Evolutionary conservation across 2,888 invertebrate genomes (phyloP), one percentile per base, ranked within the genome.

Genomic region (Meliscaeva auricollis): DNA sequence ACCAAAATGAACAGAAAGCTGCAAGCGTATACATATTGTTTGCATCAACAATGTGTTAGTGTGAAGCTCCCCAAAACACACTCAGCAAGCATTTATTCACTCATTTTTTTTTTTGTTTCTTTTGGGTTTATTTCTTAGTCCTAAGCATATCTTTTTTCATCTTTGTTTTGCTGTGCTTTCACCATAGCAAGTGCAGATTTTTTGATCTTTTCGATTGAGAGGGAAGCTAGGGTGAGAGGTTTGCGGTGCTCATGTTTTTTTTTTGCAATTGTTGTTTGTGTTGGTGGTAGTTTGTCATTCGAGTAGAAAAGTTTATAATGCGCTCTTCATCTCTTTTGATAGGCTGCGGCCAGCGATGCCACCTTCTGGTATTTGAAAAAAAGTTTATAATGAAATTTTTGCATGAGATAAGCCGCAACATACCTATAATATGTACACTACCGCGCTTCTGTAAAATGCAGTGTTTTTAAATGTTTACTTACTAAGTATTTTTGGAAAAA

Each of bases 111-210:
- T 30, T 54, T 30, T n/a, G 50, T 64, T 30, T 60, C 60, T 26
- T 76, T 50, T 52, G n/a, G n/a, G n/a, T n/a, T n/a, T n/a, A n/a
- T n/a, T 84, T 52, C 62, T 83, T 62, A 56, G 74, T 79, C 76
- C 80, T 72, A 72, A 85, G 66, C 84, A 85, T 68, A 79, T 48
- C 8, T 38, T 46, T 62, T 74, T 77, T 79, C 54, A 54, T 54
- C 30, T 64, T 8, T 60, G 13, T 22, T 60, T 30, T 38, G 17
- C n/a, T 38, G 22, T 64, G 64, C 64, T 64, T 46, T 64, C 60
- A 30, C 15, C 46, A 64, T 17, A 69, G 76, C 80, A 84, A 84
- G 80, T 84, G 84, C 84, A 84, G 75, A 79, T 84, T 50, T 26
- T 20, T 38, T 9, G 11, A 32, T 58, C 62, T 20, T 22, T 46